These are phyloP conservation scores for Eptesicus fuscus DNA, from an alignment of 2,113 vertebrate species.

Conservation along the genomic window DNA sequence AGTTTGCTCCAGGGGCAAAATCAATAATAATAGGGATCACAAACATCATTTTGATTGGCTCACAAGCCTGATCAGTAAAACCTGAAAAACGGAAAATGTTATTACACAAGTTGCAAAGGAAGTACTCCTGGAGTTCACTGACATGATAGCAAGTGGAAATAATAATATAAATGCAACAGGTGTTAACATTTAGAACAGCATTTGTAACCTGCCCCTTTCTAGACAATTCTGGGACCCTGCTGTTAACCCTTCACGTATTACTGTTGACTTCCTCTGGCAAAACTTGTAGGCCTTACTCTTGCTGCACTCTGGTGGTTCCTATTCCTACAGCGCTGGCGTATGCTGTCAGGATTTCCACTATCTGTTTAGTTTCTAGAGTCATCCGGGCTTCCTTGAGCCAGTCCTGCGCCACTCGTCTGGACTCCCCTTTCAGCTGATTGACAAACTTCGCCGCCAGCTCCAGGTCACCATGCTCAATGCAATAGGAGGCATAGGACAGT, in stretches of 20 bases:
- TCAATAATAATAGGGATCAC: constrained; percentile 74
- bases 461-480: constrained; percentile 94
- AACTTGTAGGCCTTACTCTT: constrained; percentile 7
- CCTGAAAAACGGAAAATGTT: constrained; percentile 74
- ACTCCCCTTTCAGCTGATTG: constrained; percentile 94
- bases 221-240: constrained; percentile 30
- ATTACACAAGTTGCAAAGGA: constrained; percentile 72
- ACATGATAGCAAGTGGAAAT: constrained; percentile 72
- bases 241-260: background rate
- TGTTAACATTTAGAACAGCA: constrained; percentile 71
- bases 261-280: constrained; percentile 15
- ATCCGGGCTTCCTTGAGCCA: constrained; percentile 94
- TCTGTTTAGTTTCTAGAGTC: constrained; percentile 95
- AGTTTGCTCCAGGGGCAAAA: constrained; percentile 78
- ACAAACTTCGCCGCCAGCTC: constrained; percentile 96
- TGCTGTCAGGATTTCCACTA: constrained; percentile 90
- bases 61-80: constrained; percentile 78
- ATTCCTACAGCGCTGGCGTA: constrained; percentile 94
- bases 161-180: constrained; percentile 66
- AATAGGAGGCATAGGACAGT: constrained; percentile 93
- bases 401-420: constrained; percentile 92
- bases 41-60: constrained; percentile 81
- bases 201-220: constrained; percentile 58
- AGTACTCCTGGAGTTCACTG: constrained; percentile 72
- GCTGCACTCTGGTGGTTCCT: constrained; percentile 90